Evolutionary conservation across 2,888 invertebrate species (phyloP).

Genomic region (Cryptophagus acutangulus): DNA sequence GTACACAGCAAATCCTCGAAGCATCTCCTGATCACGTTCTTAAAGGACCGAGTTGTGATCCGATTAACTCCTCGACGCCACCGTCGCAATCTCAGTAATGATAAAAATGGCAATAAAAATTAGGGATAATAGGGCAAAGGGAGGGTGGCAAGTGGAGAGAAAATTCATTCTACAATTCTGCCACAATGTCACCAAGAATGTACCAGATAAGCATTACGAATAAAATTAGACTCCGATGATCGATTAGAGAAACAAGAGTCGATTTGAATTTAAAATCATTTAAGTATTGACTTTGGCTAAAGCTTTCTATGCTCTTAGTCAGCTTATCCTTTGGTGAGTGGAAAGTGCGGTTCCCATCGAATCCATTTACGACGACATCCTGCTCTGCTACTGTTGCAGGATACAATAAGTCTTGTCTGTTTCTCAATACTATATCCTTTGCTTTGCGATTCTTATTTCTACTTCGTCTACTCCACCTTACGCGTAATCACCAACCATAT

Average conservation of each 20-base stretch:
- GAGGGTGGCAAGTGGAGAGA: constrained; percentile 13
- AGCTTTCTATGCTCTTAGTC: constrained; percentile 33
- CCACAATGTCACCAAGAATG: constrained; percentile 29
- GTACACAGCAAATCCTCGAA: constrained; percentile 44
- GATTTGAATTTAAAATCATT: constrained; percentile 47
- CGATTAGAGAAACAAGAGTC: constrained; percentile 52
- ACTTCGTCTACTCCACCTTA: no score
- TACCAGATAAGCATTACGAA: constrained; percentile 45
- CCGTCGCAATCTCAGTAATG: constrained; percentile 49
- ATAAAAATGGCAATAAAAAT: constrained; percentile 51
- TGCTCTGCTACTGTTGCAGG: no score
- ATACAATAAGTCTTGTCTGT: no score
- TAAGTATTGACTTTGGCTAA: constrained; percentile 43
- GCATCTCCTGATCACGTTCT: constrained; percentile 47
- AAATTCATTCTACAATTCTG: constrained; percentile 32
- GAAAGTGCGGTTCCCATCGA: constrained; percentile 40
- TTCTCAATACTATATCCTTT: no score
- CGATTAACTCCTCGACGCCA: constrained; percentile 46
- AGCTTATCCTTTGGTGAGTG: constrained; percentile 43
- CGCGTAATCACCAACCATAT: no score
- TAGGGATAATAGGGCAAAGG: constrained; percentile 45
- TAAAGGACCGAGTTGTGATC: constrained; percentile 47
- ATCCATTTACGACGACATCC: constrained; percentile 45
- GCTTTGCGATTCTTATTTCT: no score
- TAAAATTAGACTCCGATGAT: constrained; percentile 63